Conservation (phyloP, 2,113 vertebrate genomes). For the Eudorcas thomsonii region DNA sequence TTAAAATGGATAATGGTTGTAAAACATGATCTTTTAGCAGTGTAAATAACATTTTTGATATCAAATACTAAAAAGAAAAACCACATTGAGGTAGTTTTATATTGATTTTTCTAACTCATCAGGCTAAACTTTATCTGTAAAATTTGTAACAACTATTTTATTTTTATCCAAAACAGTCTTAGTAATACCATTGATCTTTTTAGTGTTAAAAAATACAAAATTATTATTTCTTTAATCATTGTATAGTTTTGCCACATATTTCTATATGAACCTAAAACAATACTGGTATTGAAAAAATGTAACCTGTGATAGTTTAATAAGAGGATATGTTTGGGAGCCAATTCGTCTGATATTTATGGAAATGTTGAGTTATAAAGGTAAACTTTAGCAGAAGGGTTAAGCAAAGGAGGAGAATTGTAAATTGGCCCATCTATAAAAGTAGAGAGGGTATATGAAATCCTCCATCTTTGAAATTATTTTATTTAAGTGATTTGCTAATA, state of each 20-base stretch:
- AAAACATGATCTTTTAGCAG: not conserved
- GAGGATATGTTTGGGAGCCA: not conserved
- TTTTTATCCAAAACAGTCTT: not conserved
- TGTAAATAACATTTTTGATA: not conserved
- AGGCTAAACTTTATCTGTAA: not conserved
- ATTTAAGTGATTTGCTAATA: not conserved
- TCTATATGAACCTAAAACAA: not conserved
- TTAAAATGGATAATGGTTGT: not conserved
- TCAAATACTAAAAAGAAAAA: not conserved
- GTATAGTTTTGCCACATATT: not conserved
- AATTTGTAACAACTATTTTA: not conserved
- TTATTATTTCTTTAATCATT: not conserved
- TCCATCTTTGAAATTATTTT: too few relatives aligned
- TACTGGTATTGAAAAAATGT: not conserved
- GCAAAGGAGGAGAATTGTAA: not conserved
- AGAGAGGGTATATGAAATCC: too few relatives aligned
- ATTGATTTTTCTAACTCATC: not conserved
- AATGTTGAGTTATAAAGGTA: not conserved
- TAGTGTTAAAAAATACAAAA: not conserved
- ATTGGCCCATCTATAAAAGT: too few relatives aligned
- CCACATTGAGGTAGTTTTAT: not conserved
- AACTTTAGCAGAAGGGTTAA: rapidly evolving
- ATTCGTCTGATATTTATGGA: not conserved
- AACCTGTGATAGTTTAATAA: not conserved
- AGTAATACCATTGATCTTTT: not conserved